Evolutionary conservation across 2,797 vertebrate genomes (phyloP).

Genomic region (Parauchenoglanis punctatus): DNA sequence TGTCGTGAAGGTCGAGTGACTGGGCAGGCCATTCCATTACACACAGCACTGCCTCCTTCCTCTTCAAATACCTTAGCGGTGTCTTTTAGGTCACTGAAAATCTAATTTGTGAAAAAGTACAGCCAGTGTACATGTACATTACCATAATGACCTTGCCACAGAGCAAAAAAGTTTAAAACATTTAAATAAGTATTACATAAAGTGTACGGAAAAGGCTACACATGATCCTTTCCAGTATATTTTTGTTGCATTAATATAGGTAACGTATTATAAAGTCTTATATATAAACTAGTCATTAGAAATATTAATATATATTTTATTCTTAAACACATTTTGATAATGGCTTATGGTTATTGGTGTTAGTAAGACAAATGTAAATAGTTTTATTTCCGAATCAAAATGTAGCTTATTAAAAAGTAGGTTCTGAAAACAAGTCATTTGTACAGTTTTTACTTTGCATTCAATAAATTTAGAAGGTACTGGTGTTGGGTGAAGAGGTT

Average conservation of each 20-base stretch:
- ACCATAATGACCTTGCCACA: background rate
- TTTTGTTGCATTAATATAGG: background rate
- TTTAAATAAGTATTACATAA: background rate
- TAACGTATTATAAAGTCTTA: background rate
- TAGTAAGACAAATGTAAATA: background rate
- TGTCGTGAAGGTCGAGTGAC: background rate
- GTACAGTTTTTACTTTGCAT: background rate
- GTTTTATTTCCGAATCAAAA: background rate
- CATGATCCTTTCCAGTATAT: background rate
- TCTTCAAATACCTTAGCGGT: background rate
- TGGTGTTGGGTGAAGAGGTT: background rate
- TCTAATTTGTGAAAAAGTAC: slow-evolving; percentile 11
- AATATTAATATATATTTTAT: background rate
- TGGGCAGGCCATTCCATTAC: background rate
- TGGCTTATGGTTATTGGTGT: background rate
- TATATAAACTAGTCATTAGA: background rate
- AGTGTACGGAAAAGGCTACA: background rate
- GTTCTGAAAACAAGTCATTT: background rate
- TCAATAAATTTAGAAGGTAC: no score
- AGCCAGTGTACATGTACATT: background rate
- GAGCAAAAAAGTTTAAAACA: background rate
- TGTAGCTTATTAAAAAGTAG: no score
- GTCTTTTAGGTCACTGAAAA: slow-evolving; percentile 13
- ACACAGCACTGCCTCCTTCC: slow-evolving; percentile 8
- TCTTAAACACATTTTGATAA: background rate